These are phyloP conservation scores for Littorina saxatilis DNA, from an alignment of 1,140 invertebrate species.

Conservation along the genomic window DNA sequence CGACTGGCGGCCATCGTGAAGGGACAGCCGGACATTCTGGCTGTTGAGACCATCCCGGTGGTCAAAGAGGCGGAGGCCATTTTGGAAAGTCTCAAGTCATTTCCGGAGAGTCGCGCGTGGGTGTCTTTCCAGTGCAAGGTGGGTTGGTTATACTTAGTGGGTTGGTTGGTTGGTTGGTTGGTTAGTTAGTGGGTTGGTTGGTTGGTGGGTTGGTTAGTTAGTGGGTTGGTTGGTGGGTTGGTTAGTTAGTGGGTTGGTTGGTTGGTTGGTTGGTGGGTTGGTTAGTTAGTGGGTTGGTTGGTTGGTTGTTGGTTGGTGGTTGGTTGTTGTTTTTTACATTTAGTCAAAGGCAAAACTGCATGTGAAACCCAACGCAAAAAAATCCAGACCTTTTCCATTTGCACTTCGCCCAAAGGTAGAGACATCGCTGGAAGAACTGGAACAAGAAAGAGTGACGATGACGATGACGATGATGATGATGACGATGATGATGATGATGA, in stretches of 20 bases:
- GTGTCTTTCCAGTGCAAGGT: slow-evolving; percentile 90
- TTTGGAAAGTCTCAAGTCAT: slow-evolving; percentile 85
- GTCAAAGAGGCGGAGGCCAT: slow-evolving; percentile 88
- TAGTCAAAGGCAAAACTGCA: background rate
- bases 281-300: too few relatives aligned
- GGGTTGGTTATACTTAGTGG: background rate
- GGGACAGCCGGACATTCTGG: slow-evolving; percentile 87
- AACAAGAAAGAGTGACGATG: too few relatives aligned
- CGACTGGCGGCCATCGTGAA: slow-evolving; percentile 85
- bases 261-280: too few relatives aligned
- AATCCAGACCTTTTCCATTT: background rate
- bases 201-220: too few relatives aligned
- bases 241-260: too few relatives aligned
- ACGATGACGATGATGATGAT: too few relatives aligned
- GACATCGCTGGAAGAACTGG: too few relatives aligned
- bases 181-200: too few relatives aligned
- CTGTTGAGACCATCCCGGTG: slow-evolving; percentile 93
- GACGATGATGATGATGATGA: too few relatives aligned
- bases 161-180: background rate
- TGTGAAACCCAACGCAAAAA: background rate
- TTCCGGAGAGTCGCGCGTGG: slow-evolving; percentile 86
- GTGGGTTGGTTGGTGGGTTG: too few relatives aligned
- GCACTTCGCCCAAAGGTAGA: background rate
- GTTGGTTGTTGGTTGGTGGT: too few relatives aligned
- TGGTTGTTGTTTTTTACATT: background rate